phyloP scores from a whole-genome alignment of 2,113 vertebrate species.

The Eublepharis macularius region DNA sequence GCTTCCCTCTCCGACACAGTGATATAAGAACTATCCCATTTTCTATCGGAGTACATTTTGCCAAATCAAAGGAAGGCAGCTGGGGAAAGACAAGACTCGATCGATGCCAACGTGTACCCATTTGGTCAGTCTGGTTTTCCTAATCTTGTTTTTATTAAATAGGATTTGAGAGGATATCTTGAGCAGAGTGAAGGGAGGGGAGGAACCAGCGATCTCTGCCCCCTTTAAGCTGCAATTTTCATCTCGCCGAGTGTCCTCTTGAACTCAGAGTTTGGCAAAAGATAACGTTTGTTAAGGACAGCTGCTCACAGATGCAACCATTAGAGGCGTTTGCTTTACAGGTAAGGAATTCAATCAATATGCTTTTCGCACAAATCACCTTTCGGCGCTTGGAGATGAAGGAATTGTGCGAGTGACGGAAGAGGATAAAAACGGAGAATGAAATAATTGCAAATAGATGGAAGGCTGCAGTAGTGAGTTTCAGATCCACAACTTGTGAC shows the following conservation, averaged over 20 bases:
- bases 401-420: background rate
- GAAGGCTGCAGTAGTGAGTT: constrained; percentile 10
- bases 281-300: constrained; percentile 29
- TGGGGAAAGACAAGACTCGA: constrained; percentile 18
- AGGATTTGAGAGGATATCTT: constrained; percentile 26
- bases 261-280: constrained; percentile 23
- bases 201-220: background rate
- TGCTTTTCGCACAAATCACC: constrained; percentile 37
- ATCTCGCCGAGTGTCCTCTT: constrained; percentile 15
- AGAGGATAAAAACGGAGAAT: background rate
- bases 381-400: constrained; percentile 29
- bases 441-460: constrained; percentile 28
- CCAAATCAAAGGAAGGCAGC: constrained; percentile 6
- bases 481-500: constrained; percentile 2
- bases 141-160: constrained; percentile 46
- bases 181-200: background rate
- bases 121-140: background rate
- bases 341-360: constrained; percentile 44
- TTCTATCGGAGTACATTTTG: constrained; percentile 14
- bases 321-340: constrained; percentile 43
- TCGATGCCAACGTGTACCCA: background rate
- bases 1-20: background rate
- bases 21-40: background rate
- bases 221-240: constrained; percentile 33
- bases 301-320: constrained; percentile 11